Base-by-base conservation (phyloP, 2,797 vertebrate species). In the Mus caroli region DNA sequence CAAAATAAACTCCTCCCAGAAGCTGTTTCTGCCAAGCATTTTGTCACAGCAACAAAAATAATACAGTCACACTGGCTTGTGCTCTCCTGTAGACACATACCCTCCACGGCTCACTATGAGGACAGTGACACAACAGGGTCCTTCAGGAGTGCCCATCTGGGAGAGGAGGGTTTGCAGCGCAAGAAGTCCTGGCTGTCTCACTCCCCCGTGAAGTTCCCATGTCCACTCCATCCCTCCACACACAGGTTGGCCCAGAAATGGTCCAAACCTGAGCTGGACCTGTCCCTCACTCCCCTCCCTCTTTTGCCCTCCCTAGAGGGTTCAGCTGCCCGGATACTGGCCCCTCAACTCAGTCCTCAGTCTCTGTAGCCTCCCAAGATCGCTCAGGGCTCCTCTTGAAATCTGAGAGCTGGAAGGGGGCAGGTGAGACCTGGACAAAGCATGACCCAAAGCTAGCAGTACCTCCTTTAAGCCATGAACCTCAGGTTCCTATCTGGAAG, bases 401-500 rank as follows among this genome's bases (percentile, higher is more conserved):
- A 86, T 17, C 31, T 60, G 12, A 75, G 4, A 5, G 24, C 56
- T 9, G 4, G 26, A 37, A 79, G 37, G 31, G 37, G 52, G n/a
- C 60, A 76, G 79, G 40, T 34, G 14, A 34, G 52, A 40, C 40
- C 46, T 12, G 50, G 34, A 12, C 20, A 58, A 37, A 77, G 43
- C 52, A 26, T 52, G 43, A 75, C 24, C 46, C 83, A 71, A 71
- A 82, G 56, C 71, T 37, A 73, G 86, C 0, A 17, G 54, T 6
- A 8, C 46, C 37, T 58, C 85, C 43, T 9, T 19, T 0, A 0
- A 73, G 56, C 40, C 43, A 4, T 0, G 22, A 5, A 60, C 50
- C 87, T 83, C 73, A 9, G 37, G 37, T 75, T 85, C 86, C 89
- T 54, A 37, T 10, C 77, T 77, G 28, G 52, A 87, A 84, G 73